Conservation (phyloP, 2,888 invertebrate species). For the Lacanobia wlatinum region DNA sequence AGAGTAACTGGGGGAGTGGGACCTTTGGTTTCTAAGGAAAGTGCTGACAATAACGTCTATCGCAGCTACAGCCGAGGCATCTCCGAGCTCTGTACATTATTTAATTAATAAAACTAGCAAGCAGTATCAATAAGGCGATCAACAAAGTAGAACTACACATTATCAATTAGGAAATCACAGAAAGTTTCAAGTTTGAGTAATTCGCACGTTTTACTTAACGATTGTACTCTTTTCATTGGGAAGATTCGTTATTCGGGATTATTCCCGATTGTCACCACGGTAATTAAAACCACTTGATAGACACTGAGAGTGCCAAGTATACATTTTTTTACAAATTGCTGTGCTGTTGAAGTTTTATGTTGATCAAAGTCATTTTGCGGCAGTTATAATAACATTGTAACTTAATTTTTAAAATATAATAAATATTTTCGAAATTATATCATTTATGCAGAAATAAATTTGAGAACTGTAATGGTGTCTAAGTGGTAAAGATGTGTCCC, state of each 20-base stretch:
- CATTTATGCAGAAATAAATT: too few relatives aligned
- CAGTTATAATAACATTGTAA: neutral
- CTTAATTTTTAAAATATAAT: neutral
- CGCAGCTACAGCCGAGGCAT: neutral
- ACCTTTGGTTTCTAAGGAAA: neutral
- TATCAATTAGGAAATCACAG: slow-evolving; percentile 42
- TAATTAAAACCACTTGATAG: neutral
- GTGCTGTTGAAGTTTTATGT: neutral
- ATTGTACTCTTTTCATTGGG: slow-evolving; percentile 7
- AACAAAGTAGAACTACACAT: slow-evolving; percentile 27
- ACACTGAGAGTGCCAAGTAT: neutral
- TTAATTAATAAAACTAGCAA: neutral
- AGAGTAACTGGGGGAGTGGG: neutral
- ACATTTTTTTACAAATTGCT: neutral
- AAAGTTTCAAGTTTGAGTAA: slow-evolving; percentile 16
- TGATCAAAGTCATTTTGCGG: neutral
- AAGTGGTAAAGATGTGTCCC: too few relatives aligned
- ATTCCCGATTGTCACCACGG: neutral
- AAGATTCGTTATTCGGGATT: neutral
- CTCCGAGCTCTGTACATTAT: neutral
- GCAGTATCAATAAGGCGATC: neutral
- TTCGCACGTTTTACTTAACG: neutral
- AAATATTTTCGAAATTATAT: neutral
- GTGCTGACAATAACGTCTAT: neutral
- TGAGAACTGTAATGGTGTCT: too few relatives aligned